Conservation (phyloP, 2,888 invertebrate species). For the Linnaemya vulpina region DNA sequence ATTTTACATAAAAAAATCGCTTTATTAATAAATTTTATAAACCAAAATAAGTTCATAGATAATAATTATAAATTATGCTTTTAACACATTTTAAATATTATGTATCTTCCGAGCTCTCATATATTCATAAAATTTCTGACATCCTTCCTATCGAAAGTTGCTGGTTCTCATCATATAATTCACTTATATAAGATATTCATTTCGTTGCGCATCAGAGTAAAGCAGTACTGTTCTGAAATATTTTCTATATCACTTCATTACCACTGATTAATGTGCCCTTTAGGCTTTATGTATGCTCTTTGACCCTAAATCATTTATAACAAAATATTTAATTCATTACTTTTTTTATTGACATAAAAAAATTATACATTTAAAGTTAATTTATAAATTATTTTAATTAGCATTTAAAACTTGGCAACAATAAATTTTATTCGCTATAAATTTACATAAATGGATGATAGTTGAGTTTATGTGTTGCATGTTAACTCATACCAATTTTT, state of each 20-base stretch:
- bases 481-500: background rate
- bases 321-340: background rate
- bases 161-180: too few relatives aligned
- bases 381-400: slow-evolving; percentile 57
- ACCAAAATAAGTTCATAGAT: too few relatives aligned
- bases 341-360: slow-evolving; percentile 50
- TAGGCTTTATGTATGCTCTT: background rate
- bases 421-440: slow-evolving; percentile 51
- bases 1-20: too few relatives aligned
- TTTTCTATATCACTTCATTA: background rate
- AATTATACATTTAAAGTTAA: slow-evolving; percentile 52
- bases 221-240: too few relatives aligned
- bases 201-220: too few relatives aligned
- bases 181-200: too few relatives aligned
- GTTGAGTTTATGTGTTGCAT: slow-evolving; percentile 10
- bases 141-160: too few relatives aligned
- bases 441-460: slow-evolving; percentile 50
- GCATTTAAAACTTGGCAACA: background rate
- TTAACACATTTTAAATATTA: too few relatives aligned
- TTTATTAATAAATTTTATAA: too few relatives aligned
- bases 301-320: background rate
- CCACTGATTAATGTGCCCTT: background rate
- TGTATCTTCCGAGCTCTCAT: too few relatives aligned
- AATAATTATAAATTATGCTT: too few relatives aligned
- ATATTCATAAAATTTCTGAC: too few relatives aligned